Conservation (phyloP, 1,140 invertebrate genomes). For the Heliconius hewitsoni region DNA sequence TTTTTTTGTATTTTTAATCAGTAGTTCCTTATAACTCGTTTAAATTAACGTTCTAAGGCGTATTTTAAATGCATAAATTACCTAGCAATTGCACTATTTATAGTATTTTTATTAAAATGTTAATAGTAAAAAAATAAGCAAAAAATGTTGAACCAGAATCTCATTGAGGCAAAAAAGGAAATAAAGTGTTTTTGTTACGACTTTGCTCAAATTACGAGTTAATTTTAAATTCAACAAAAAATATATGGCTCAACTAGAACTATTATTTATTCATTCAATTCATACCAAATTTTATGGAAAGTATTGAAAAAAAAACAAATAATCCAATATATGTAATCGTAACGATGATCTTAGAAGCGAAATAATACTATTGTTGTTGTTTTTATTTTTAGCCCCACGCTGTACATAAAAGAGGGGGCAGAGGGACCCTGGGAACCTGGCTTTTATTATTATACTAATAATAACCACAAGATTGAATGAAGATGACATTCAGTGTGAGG, state of each 20-base stretch:
- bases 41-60: neutral
- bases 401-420: too few relatives aligned
- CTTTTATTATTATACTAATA: too few relatives aligned
- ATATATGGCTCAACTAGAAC: neutral
- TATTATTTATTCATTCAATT: too few relatives aligned
- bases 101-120: neutral
- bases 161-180: neutral
- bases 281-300: too few relatives aligned
- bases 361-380: too few relatives aligned
- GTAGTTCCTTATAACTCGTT: neutral
- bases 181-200: neutral
- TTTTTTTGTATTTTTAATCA: too few relatives aligned
- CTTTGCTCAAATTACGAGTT: neutral
- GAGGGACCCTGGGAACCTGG: too few relatives aligned
- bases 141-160: neutral
- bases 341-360: too few relatives aligned
- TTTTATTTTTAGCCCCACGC: neutral
- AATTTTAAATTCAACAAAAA: neutral
- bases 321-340: too few relatives aligned
- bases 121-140: neutral
- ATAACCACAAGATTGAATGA: too few relatives aligned
- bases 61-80: neutral
- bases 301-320: too few relatives aligned
- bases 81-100: neutral
- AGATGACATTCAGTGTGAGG: too few relatives aligned